Percentiles rank a stretch among this genome's conserved stretches.
Conservation (phyloP, 2,888 invertebrate species). For the Amorpha juglandis region DNA sequence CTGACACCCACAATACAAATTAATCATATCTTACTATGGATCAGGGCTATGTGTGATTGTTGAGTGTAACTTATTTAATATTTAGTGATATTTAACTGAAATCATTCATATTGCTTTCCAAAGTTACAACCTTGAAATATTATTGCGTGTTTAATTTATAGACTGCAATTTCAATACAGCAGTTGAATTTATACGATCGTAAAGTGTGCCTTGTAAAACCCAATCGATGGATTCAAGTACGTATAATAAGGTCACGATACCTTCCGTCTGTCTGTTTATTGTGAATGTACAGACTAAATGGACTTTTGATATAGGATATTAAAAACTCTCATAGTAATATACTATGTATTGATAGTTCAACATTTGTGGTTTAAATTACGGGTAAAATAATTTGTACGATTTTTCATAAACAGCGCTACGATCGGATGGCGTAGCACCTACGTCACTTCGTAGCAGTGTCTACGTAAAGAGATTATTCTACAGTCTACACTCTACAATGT, state of each 20-base stretch:
- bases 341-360: no score
- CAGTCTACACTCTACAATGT: no score
- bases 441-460: neutral
- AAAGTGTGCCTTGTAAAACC: conserved; percentile 14
- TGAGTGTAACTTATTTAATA: no score
- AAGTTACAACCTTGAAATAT: neutral
- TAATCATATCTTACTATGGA: no score
- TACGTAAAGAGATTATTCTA: neutral
- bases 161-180: conserved; percentile 5
- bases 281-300: neutral
- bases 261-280: conserved; percentile 17
- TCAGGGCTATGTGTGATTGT: no score
- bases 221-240: conserved; percentile 15
- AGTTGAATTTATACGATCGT: conserved; percentile 19
- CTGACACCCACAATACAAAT: no score
- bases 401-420: neutral
- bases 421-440: neutral
- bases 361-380: no score
- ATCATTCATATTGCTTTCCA: no score
- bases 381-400: no score
- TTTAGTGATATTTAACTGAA: no score
- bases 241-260: conserved; percentile 20
- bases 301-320: neutral
- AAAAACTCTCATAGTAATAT: no score
- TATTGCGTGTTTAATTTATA: neutral